Conservation (phyloP, 2,113 vertebrate genomes). For the Catharus bicknelli region DNA sequence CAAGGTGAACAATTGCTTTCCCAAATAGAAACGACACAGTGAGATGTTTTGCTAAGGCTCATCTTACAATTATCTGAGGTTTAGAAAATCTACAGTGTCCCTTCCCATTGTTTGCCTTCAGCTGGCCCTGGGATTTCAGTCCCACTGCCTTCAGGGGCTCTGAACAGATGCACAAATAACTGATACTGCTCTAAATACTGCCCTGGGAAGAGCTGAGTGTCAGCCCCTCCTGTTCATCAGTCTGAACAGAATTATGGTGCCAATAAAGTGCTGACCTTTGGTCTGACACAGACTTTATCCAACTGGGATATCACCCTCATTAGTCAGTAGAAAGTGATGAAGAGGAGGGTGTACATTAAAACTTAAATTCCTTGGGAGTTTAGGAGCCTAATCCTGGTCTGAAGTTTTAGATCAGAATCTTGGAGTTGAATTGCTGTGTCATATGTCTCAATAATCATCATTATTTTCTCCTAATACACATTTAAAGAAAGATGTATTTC, state of each 20-base stretch:
- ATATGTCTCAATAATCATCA: neutral
- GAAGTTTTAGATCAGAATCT: neutral
- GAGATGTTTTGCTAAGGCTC: conserved; percentile 62
- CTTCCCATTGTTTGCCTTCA: conserved; percentile 59
- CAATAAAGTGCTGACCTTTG: neutral
- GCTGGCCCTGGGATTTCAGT: conserved; percentile 57
- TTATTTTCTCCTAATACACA: neutral
- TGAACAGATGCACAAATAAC: neutral
- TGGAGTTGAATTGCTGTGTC: neutral
- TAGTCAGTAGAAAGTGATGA: neutral
- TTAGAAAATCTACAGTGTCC: conserved; percentile 69
- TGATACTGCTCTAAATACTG: neutral
- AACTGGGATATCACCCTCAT: neutral
- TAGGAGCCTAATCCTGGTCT: neutral
- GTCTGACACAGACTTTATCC: neutral
- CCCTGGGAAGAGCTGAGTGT: neutral
- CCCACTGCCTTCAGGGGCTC: neutral
- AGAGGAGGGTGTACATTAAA: neutral
- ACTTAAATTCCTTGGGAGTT: neutral
- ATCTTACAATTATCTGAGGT: conserved; percentile 72
- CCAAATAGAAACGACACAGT: conserved; percentile 60
- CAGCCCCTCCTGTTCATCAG: neutral
- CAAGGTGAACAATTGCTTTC: conserved; percentile 72
- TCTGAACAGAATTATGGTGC: neutral
- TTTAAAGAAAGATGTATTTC: neutral